Conservation (phyloP, 2,113 vertebrate species). For the Xenotilapia caudafasciata region DNA sequence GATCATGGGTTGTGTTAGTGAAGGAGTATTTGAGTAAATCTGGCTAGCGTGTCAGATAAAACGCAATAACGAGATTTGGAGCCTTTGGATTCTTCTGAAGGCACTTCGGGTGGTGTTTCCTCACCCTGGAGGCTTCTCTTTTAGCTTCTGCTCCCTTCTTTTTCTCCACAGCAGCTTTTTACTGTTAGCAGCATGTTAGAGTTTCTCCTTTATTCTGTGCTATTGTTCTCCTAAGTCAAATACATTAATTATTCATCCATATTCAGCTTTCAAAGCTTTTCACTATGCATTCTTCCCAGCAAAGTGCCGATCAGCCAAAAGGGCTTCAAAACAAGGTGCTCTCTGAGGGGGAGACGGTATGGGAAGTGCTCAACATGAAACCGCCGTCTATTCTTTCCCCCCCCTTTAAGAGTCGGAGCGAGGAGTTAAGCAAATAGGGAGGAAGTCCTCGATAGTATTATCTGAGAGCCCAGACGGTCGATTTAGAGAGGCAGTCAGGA, state of each 20-base stretch:
- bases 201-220: slow-evolving; percentile 57
- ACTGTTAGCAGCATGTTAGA: slow-evolving; percentile 50
- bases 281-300: slow-evolving; percentile 49
- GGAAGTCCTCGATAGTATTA: slow-evolving; percentile 19
- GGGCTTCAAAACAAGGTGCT: slow-evolving; percentile 61
- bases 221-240: slow-evolving; percentile 68
- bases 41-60: not conserved
- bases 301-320: slow-evolving; percentile 61
- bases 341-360: slow-evolving; percentile 45
- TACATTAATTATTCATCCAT: slow-evolving; percentile 68
- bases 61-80: not conserved
- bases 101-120: slow-evolving; percentile 16
- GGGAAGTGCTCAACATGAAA: slow-evolving; percentile 43
- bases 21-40: not conserved
- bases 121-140: slow-evolving; percentile 32
- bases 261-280: slow-evolving; percentile 67
- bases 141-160: slow-evolving; percentile 11
- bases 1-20: not conserved
- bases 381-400: slow-evolving; percentile 17
- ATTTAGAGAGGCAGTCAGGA: slow-evolving; percentile 2
- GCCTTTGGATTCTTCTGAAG: slow-evolving; percentile 9
- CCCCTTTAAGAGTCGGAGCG: slow-evolving; percentile 10
- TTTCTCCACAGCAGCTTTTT: slow-evolving; percentile 25
- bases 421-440: slow-evolving; percentile 12
- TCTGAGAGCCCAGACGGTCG: slow-evolving; percentile 7